phyloP scores from a whole-genome alignment of 1,140 invertebrate genomes.

The Stenopsyche tienmushanensis region DNA sequence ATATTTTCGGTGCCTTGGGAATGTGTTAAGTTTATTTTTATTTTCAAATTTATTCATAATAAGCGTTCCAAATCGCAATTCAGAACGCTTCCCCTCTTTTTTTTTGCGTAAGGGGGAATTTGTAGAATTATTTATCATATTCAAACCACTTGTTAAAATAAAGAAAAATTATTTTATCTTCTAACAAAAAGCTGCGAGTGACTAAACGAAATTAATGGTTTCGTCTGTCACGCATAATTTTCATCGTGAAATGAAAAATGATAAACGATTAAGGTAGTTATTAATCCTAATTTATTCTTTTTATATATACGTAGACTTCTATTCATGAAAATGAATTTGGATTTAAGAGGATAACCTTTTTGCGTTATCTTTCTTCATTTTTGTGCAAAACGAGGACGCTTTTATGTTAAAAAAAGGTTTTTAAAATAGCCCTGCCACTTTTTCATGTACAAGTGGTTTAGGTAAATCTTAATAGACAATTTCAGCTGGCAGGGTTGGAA shows the following conservation, averaged over 20 bases:
- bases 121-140: too few species aligned
- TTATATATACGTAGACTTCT: not conserved
- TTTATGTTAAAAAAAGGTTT: not conserved
- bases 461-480: too few species aligned
- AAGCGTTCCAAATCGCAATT: too few species aligned
- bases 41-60: too few species aligned
- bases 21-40: too few species aligned
- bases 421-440: not conserved
- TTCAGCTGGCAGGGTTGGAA: too few species aligned
- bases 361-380: not conserved
- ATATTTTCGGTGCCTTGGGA: too few species aligned
- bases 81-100: too few species aligned
- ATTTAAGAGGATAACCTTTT: not conserved
- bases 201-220: constrained; percentile 19
- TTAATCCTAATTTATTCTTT: constrained; percentile 18
- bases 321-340: not conserved
- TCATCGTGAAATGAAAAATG: constrained; percentile 13
- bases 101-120: too few species aligned
- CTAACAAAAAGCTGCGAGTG: not conserved
- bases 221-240: constrained; percentile 20
- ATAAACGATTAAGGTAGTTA: constrained; percentile 15
- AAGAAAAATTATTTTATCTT: not conserved
- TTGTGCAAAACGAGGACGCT: not conserved
- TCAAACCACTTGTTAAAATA: not conserved
- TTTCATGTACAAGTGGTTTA: not conserved